These are phyloP conservation scores for Dugesia japonica DNA, from an alignment of 2,888 invertebrate genomes.

Conservation along the genomic window DNA sequence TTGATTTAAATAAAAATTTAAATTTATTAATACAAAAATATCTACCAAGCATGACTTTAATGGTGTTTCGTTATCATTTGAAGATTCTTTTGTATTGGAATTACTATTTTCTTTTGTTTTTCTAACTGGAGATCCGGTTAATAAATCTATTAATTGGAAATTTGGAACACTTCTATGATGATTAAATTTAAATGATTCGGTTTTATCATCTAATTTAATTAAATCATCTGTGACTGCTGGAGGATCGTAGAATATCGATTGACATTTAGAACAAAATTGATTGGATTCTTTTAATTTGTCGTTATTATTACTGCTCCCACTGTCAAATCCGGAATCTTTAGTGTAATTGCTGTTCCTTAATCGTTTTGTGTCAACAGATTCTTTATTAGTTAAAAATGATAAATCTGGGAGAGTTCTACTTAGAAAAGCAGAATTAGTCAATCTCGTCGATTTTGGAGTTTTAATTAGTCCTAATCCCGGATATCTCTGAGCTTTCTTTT, in stretches of 20 bases:
- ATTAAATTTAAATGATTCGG: not conserved
- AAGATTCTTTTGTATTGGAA: too few species aligned
- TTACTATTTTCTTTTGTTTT: not conserved
- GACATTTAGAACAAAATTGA: slow-evolving; percentile 1
- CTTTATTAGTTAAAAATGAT: slow-evolving; percentile 20
- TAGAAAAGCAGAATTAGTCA: slow-evolving; percentile 7
- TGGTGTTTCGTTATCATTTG: not conserved
- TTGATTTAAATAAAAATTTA: too few species aligned
- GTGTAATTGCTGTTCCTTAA: not conserved
- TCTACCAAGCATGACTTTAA: slow-evolving; percentile 21
- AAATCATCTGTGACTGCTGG: slow-evolving; percentile 20
- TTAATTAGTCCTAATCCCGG: slow-evolving; percentile 23
- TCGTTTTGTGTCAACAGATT: not conserved
- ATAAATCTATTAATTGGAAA: not conserved
- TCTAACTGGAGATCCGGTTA: not conserved
- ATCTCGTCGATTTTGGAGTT: slow-evolving; percentile 24
- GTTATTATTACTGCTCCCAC: not conserved
- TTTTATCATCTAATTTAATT: not conserved
- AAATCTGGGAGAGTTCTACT: slow-evolving; percentile 29
- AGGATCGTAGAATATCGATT: not conserved
- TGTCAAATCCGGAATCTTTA: not conserved
- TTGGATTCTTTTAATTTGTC: not conserved
- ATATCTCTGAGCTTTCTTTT: not conserved
- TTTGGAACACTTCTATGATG: not conserved
- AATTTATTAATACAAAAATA: too few species aligned